phyloP scores from a whole-genome alignment of 2,888 invertebrate genomes.

The Cheilosia vernalis region DNA sequence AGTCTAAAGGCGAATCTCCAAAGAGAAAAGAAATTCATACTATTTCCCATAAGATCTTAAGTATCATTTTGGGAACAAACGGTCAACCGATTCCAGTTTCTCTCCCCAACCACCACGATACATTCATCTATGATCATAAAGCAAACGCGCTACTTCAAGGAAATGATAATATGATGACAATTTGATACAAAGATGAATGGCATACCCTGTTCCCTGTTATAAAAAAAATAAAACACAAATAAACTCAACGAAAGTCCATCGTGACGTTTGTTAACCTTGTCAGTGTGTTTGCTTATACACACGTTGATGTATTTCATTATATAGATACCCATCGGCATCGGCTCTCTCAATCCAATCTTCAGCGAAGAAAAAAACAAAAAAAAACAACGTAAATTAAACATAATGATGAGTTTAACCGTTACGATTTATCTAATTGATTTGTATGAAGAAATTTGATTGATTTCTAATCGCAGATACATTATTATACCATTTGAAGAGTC shows the following conservation, averaged over 20 bases:
- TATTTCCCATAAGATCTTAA: too few relatives aligned
- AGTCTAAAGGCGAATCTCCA: too few relatives aligned
- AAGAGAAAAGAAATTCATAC: too few relatives aligned
- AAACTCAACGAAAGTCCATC: conserved; percentile 35
- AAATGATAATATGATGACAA: conserved; percentile 17
- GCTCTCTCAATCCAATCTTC: conserved; percentile 14
- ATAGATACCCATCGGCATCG: neutral
- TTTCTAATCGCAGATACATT: conserved; percentile 71
- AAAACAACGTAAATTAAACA: conserved; percentile 62
- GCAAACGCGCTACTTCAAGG: neutral
- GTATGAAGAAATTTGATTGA: conserved; percentile 75
- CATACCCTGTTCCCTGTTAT: neutral
- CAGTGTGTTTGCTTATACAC: conserved; percentile 42
- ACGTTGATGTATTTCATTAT: neutral
- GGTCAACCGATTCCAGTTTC: too few relatives aligned
- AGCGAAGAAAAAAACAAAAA: conserved; percentile 26
- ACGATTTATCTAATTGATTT: conserved; percentile 75
- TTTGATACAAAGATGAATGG: conserved; percentile 37
- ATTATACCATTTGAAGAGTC: conserved; percentile 56
- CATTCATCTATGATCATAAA: neutral
- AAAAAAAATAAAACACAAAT: conserved; percentile 3
- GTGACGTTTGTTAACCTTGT: conserved; percentile 45
- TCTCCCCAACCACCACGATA: too few relatives aligned
- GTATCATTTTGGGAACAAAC: too few relatives aligned
- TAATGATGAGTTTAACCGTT: conserved; percentile 71